Evolutionary conservation across 2,113 vertebrate genomes (phyloP), one percentile per base, ranked within the genome.

Genomic region (Brachypodius melanocephalos): DNA sequence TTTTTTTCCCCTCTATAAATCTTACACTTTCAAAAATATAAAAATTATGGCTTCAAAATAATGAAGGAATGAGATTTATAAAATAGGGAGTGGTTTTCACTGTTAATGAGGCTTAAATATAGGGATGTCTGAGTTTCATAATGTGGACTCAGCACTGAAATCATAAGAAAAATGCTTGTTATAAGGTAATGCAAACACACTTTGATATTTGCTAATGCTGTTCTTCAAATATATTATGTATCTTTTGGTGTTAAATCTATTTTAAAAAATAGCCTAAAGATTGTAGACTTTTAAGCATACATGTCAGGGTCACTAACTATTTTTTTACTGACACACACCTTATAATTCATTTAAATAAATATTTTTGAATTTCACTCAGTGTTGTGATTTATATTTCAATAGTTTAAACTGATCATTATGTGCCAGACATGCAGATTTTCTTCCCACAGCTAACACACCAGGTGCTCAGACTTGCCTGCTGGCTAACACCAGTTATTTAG

Each of bases 381-480:
- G 32, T 67, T 92, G 51, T 71, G 73, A 87, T 92, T 92, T 79
- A 38, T 93, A 76, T 85, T 93, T 93, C 78, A 85, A 25, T 69
- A 83, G 46, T 66, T 94, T 85, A 78, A 89, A 87, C 34, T 49
- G 69, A 55, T 88, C 32, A n/a, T 69, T 94, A 85, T 58, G 71
- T 65, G 66, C 58, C 54, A 94, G 43, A 74, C 71, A 88, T 58
- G 48, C 38, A 92, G 54, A 80, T 76, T 73, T 79, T 19, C 67
- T 66, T 89, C 90, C 72, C 57, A 89, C 71, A 74, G 81, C 63
- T 52, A 73, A 76, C 28, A 49, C 80, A 54, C 67, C 0, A 2
- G 43, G 43, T 14, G 14, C 59, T 77, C 85, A 77, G 78, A 67
- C 55, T 54, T 59, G 72, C 78, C 91, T 85, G 74, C 85, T 91